Evolutionary conservation across 2,113 vertebrate genomes (phyloP), one percentile per base, ranked within the genome.

Genomic region (Takifugu bimaculatus): DNA sequence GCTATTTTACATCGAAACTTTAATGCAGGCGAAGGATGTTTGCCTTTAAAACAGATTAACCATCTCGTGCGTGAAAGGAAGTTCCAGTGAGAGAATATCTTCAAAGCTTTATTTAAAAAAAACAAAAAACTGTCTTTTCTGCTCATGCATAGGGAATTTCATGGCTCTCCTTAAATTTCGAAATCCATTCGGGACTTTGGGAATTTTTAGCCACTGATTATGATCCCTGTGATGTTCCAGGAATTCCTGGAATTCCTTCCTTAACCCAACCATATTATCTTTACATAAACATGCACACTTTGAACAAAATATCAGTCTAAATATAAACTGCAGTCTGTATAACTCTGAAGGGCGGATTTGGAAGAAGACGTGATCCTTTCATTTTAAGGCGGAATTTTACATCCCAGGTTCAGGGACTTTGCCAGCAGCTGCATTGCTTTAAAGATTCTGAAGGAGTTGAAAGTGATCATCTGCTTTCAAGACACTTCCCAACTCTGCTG

Each of bases 381-480:
- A 56, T 72, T 82, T 70, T 75, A 35, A 54, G 52, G 49, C 43
- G 56, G 67, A 35, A 61, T 72, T 57, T 47, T 56, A 35, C 28
- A 5, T 67, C 66, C 71, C 69, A 62, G 76, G 77, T 82, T 87
- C 85, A 83, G 87, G 82, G 78, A 72, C 86, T 82, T 64, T 77
- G 63, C 29, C 57, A 54, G n/a, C 70, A 74, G 74, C 80, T 87
- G 77, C 75, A 71, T 74, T 20, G 63, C 80, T 82, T 84, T 81
- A 85, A 80, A 88, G 75, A 75, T 79, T 76, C 77, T 4, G 44
- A 68, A 10, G 28, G 43, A 66, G 65, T 61, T 77, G 75, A 85
- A 83, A 82, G 80, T 65, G 64, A 76, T 87, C 68, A 87, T 90
- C 69, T 85, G 80, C 73, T 88, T 85, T 83, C 65, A 51, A 85